Base-by-base conservation (phyloP, 2,113 vertebrate genomes). In the Cariama cristata region DNA sequence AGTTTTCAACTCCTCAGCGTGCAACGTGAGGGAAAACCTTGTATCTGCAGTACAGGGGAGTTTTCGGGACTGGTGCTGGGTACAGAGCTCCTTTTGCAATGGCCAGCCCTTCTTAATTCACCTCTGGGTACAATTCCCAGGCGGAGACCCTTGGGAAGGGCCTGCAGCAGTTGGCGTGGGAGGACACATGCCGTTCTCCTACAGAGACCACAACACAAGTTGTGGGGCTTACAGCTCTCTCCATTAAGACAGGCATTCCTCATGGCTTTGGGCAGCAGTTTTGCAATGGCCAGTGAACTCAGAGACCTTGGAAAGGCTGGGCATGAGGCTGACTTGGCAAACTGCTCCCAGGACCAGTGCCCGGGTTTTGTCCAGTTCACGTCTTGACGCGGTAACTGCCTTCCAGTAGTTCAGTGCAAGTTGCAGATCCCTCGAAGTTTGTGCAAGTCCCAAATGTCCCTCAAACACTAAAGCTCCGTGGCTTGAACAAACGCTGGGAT, bases 331-430 rank as follows among this genome's bases (percentile, higher is more conserved):
- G 77, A 24, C n/a, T 67, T 67, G 56, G 47, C 56, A 87, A 87
- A 33, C 11, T 62, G 12, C 42, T 94, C 64, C 14, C 38, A 66
- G 59, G 32, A 59, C 11, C 23, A 12, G 26, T 49, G 28, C 45
- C 79, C n/a, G 17, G 49, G 12, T n/a, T 88, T 92, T 67, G 28
- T 47, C 47, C 32, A 58, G 19, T 52, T 92, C 24, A 3, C 27
- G 16, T 68, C 44, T 90, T 0, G 0, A 26, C 2, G 0, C 26
- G 11, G 55, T 47, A 87, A 30, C 16, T 47, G 52, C 20, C 40
- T 60, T 75, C 59, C 30, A 60, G 40, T 15, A 75, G 40, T 52
- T 58, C 40, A 73, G 30, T 33, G 33, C 11, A 52, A 79, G 40
- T 3, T 72, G 45, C 45, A 63, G 67, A 44, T 60, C 40, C 32